Conservation (phyloP, 1,140 invertebrate species). For the Homarus americanus region DNA sequence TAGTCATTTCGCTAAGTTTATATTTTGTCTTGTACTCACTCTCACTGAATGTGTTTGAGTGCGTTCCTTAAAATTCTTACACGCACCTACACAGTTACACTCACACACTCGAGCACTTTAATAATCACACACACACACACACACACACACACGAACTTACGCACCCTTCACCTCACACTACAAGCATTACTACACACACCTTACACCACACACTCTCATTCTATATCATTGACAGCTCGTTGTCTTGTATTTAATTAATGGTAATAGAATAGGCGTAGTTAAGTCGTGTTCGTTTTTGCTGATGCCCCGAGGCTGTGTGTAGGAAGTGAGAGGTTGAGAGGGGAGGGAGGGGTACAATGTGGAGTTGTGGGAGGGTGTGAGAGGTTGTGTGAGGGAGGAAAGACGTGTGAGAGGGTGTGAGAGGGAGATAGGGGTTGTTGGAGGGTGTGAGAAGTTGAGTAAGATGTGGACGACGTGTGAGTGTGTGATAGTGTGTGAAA, state of each 20-base stretch:
- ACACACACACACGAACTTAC: not conserved
- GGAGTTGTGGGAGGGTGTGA: not conserved
- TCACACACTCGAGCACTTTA: not conserved
- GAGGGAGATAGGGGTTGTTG: not conserved
- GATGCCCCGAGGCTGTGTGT: no score
- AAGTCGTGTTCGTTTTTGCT: no score
- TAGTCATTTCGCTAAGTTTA: no score
- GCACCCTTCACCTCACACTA: not conserved
- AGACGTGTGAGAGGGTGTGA: not conserved
- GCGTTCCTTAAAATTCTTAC: not conserved
- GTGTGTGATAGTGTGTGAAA: no score
- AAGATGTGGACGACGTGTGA: not conserved
- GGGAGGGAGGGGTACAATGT: not conserved
- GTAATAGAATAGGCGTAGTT: not conserved
- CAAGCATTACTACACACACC: not conserved
- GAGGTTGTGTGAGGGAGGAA: not conserved
- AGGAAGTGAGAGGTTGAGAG: not conserved
- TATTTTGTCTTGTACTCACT: no score
- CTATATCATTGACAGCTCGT: not conserved
- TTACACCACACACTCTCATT: not conserved
- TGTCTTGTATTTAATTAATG: not conserved
- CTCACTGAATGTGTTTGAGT: no score
- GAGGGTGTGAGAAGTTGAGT: not conserved
- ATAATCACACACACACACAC: slow-evolving; percentile 7
- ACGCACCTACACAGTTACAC: not conserved